Conservation (phyloP, 64 coral and sea anemone genomes). For the Dendronephthya gigantea region DNA sequence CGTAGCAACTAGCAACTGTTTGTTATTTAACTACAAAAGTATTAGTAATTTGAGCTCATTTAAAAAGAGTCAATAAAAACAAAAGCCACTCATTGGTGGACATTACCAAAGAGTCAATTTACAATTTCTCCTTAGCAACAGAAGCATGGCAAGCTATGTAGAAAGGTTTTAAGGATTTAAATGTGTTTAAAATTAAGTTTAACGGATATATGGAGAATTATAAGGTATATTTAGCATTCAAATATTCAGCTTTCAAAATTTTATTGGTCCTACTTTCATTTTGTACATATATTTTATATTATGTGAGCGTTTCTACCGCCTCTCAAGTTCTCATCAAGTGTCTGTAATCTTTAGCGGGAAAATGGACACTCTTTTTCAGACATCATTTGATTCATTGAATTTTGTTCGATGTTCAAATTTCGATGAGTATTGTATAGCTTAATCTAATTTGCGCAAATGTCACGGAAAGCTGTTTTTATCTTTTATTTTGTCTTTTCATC, state of each 20-base stretch:
- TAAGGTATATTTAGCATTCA: slow-evolving; percentile 24
- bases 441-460: too few relatives aligned
- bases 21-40: background rate
- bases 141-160: background rate
- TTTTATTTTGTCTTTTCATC: background rate
- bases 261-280: background rate
- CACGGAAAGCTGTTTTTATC: too few relatives aligned
- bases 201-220: slow-evolving; percentile 41
- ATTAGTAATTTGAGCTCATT: background rate
- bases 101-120: background rate
- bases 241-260: background rate
- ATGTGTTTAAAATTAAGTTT: background rate
- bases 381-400: too few relatives aligned
- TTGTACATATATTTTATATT: too few relatives aligned
- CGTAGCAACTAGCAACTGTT: background rate
- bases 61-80: background rate
- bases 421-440: too few relatives aligned
- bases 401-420: too few relatives aligned
- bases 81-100: background rate
- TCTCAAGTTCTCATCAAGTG: too few relatives aligned
- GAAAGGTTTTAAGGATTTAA: background rate
- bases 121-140: background rate
- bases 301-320: too few relatives aligned
- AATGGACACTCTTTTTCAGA: too few relatives aligned
- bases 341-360: too few relatives aligned